Percentiles rank a stretch among this genome's conserved stretches.
Conservation (phyloP, 2,113 vertebrate genomes). For the Platycercus adscitus region DNA sequence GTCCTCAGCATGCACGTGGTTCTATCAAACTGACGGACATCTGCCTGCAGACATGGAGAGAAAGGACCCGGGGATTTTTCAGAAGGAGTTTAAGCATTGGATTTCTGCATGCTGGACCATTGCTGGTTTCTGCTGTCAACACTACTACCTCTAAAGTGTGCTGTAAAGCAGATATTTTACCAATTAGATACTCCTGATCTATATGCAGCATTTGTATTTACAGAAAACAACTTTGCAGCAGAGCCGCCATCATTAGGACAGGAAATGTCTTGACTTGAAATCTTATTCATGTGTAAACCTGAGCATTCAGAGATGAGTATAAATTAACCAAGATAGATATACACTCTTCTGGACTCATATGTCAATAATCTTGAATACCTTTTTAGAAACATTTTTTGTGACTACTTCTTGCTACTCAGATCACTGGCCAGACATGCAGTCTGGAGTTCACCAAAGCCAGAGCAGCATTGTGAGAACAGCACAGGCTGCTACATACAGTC, state of each 20-base stretch:
- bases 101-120: neutral
- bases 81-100: neutral
- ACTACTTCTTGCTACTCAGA: neutral
- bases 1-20: rapidly evolving
- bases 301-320: neutral
- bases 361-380: neutral
- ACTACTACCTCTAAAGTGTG: neutral
- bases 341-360: neutral
- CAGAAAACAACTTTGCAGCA: neutral
- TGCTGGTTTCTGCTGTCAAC: neutral
- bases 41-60: neutral
- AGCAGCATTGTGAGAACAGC: rapidly evolving
- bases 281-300: neutral
- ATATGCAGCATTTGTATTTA: neutral
- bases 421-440: neutral
- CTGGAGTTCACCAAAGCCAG: neutral
- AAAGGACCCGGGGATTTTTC: neutral
- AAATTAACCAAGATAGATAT: neutral
- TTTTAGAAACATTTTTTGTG: neutral
- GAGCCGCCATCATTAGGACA: neutral
- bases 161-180: neutral
- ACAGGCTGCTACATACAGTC: rapidly evolving
- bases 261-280: neutral
- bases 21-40: neutral
- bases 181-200: neutral